Conservation (phyloP, 2,888 invertebrate species). For the Scaptomyza cyrtandrae region DNA sequence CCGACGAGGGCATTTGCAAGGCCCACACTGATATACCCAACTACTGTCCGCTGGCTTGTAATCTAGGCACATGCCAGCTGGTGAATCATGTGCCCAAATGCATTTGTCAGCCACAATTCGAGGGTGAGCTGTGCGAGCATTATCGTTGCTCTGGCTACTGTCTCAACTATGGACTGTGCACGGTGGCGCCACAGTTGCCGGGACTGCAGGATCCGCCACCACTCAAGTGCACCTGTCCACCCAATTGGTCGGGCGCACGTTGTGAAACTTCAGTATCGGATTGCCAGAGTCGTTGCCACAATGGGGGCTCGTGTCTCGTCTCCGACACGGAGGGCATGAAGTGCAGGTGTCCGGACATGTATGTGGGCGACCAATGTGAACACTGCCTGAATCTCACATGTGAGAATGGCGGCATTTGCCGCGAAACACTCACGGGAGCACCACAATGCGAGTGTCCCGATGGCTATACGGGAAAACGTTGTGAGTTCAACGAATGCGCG, state of each 20-base stretch:
- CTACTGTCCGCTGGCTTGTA: constrained; percentile 86
- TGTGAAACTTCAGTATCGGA: constrained; percentile 87
- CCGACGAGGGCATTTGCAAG: constrained; percentile 76
- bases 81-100: constrained; percentile 87
- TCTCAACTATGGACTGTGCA: constrained; percentile 87
- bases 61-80: constrained; percentile 87
- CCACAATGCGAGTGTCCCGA: constrained; percentile 86
- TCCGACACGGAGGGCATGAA: constrained; percentile 81
- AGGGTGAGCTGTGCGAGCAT: constrained; percentile 88
- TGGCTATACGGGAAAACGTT: constrained; percentile 86
- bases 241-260: constrained; percentile 88
- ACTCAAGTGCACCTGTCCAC: constrained; percentile 87
- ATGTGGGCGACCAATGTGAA: constrained; percentile 86
- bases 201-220: constrained; percentile 80
- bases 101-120: constrained; percentile 88
- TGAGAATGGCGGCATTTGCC: constrained; percentile 87
- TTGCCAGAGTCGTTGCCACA: constrained; percentile 87
- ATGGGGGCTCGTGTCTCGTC: constrained; percentile 87
- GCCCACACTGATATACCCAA: constrained; percentile 80
- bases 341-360: constrained; percentile 86
- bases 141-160: constrained; percentile 90
- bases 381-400: constrained; percentile 87
- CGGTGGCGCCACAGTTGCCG: constrained; percentile 83
- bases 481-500: constrained; percentile 87
- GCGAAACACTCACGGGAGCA: constrained; percentile 82